These are phyloP conservation scores for Heptranchias perlo DNA, from an alignment of 2,113 vertebrate genomes.

Conservation along the genomic window DNA sequence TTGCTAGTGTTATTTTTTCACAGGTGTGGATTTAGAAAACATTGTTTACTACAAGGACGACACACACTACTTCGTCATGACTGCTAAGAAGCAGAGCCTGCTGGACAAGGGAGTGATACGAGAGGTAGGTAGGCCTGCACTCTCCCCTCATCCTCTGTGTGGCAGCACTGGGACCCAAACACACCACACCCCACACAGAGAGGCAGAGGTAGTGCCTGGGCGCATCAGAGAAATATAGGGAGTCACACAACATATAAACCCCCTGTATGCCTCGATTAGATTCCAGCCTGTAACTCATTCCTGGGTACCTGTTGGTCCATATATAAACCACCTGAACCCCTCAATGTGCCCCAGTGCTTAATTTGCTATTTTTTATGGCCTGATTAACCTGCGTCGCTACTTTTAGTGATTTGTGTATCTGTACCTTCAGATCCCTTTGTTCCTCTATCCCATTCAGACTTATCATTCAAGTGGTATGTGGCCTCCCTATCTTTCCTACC, in stretches of 20 bases:
- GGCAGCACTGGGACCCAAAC: not conserved
- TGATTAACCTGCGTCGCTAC: too few species aligned
- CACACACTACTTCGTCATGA: constrained; percentile 99
- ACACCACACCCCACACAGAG: not conserved
- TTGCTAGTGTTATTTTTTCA: constrained; percentile 45
- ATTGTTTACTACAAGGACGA: constrained; percentile 99
- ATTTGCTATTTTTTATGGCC: too few species aligned
- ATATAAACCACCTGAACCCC: too few species aligned
- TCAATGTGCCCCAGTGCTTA: too few species aligned
- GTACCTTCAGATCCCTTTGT: too few species aligned
- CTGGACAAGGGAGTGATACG: constrained; percentile 96
- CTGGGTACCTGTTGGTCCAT: not conserved
- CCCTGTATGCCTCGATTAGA: not conserved
- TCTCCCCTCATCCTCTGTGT: not conserved
- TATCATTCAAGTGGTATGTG: too few species aligned
- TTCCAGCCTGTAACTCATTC: not conserved
- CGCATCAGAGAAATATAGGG: not conserved
- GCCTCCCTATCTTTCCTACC: too few species aligned
- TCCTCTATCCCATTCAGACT: too few species aligned
- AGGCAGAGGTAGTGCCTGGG: not conserved
- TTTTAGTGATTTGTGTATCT: too few species aligned
- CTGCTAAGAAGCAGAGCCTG: constrained; percentile 96
- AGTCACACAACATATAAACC: not conserved
- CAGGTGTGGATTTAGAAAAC: constrained; percentile 97
- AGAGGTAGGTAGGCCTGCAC: constrained; percentile 64